These are phyloP conservation scores for Microdon myrmicae DNA, from an alignment of 2,888 invertebrate species.

Conservation along the genomic window DNA sequence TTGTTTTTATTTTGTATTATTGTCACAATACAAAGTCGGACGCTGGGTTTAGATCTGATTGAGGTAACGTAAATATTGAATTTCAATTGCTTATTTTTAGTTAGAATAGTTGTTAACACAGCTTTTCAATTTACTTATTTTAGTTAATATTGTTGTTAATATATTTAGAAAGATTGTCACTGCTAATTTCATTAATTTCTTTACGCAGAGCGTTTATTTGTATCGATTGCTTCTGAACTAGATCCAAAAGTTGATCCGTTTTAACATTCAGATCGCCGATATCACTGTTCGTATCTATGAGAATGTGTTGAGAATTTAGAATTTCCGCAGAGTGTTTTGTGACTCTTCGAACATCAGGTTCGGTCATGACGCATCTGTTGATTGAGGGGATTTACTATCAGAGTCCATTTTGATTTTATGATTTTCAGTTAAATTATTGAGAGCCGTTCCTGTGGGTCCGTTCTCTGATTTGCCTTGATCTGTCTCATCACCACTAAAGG, in stretches of 20 bases:
- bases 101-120: too few species aligned
- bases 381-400: too few species aligned
- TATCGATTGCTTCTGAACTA: slow-evolving; percentile 67
- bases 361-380: slow-evolving; percentile 19
- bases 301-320: slow-evolving; percentile 63
- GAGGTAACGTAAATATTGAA: too few species aligned
- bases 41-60: too few species aligned
- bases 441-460: slow-evolving; percentile 23
- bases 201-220: slow-evolving; percentile 68
- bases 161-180: too few species aligned
- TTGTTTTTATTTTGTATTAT: too few species aligned
- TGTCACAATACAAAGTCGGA: too few species aligned
- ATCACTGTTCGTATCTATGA: too few species aligned
- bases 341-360: slow-evolving; percentile 58
- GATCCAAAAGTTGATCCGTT: slow-evolving; percentile 67
- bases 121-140: too few species aligned
- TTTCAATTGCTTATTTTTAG: too few species aligned
- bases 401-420: slow-evolving; percentile 27
- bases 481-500: slow-evolving; percentile 57
- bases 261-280: slow-evolving; percentile 59
- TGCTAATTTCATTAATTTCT: slow-evolving; percentile 62
- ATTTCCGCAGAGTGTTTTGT: slow-evolving; percentile 62
- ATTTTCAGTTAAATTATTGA: slow-evolving; percentile 29
- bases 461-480: slow-evolving; percentile 45
- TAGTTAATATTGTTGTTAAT: too few species aligned